Base-by-base conservation (phyloP, 2,888 invertebrate genomes). In the Branchipolynoe longqiensis region DNA sequence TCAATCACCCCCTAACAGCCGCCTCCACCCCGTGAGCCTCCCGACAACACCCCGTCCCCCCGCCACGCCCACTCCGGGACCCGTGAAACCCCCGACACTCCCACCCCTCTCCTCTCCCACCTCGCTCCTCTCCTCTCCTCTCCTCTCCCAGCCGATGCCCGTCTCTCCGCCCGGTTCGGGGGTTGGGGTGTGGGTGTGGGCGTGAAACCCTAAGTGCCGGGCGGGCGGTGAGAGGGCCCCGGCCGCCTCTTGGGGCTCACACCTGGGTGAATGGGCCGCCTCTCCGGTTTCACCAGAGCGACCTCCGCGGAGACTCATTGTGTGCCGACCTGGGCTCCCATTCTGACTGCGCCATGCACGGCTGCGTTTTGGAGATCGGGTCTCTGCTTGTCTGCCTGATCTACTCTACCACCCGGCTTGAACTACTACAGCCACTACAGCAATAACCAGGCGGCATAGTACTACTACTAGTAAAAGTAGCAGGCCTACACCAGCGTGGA, bases 241-340 rank as follows among this genome's bases (percentile, higher is more conserved):
- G 22, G 36, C 69, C 69, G 36, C 22, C 6, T 38, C 36, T 38
- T 38, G 4, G 36, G 6, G 8, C 36, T 69, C 69, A 69, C 69
- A 69, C 69, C 69, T 69, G 18, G 2, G n/a, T 69, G 69, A 69
- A 69, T 36, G 36, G 69, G 12, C 36, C 18, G 1, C 4, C 69
- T 69, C 33, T 69, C 69, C 38, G 38, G 69, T 69, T 69, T n/a
- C 62, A 62, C 12, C 31, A n/a, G 28, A 62, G 62, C 28, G 25
- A 25, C 28, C 62, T 62, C n/a, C 25, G 28, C 18, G 62, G 25
- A 25, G 25, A n/a, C n/a, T n/a, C n/a, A n/a, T n/a, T n/a, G n/a
- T n/a, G n/a, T n/a, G n/a, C n/a, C n/a, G n/a, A n/a, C n/a, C n/a
- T n/a, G n/a, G n/a, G n/a, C n/a, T n/a, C n/a, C n/a, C n/a, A n/a